Evolutionary conservation across 2,888 invertebrate species (phyloP).

Genomic region (Agrochola lota): DNA sequence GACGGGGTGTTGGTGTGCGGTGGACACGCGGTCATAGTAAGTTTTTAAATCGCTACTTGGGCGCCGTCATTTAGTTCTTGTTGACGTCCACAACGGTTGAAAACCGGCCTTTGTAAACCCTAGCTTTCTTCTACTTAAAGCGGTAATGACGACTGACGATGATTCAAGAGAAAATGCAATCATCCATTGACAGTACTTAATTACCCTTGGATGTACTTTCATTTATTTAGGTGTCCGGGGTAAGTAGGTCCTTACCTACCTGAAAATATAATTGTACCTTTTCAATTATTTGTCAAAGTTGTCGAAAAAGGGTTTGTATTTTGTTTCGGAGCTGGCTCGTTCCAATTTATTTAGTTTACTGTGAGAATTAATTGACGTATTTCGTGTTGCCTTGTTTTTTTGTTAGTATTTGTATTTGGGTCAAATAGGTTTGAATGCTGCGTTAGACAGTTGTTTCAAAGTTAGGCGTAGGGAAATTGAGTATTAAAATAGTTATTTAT

Average conservation of each 20-base stretch:
- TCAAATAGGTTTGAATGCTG: background rate
- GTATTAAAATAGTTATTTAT: too few species aligned
- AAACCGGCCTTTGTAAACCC: too few species aligned
- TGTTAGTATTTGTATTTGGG: constrained; percentile 8
- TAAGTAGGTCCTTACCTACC: background rate
- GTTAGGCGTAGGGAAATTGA: background rate
- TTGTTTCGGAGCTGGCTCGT: constrained; percentile 17
- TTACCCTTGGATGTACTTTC: background rate
- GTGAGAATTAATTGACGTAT: constrained; percentile 30
- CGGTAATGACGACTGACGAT: background rate
- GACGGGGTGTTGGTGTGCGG: too few species aligned
- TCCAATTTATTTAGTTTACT: constrained; percentile 27
- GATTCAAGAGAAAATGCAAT: background rate
- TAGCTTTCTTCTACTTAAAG: too few species aligned
- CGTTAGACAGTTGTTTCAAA: constrained; percentile 5
- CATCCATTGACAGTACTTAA: constrained; percentile 2
- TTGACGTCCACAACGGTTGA: too few species aligned
- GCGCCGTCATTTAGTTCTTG: too few species aligned
- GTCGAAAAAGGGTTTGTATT: constrained; percentile 23
- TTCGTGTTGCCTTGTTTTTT: constrained; percentile 24
- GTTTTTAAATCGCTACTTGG: too few species aligned
- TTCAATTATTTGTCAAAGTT: constrained; percentile 49
- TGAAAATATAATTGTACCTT: constrained; percentile 31
- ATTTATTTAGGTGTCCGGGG: background rate
- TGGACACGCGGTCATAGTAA: too few species aligned